Conservation (phyloP, 2,888 invertebrate genomes). For the Desoria tigrina region DNA sequence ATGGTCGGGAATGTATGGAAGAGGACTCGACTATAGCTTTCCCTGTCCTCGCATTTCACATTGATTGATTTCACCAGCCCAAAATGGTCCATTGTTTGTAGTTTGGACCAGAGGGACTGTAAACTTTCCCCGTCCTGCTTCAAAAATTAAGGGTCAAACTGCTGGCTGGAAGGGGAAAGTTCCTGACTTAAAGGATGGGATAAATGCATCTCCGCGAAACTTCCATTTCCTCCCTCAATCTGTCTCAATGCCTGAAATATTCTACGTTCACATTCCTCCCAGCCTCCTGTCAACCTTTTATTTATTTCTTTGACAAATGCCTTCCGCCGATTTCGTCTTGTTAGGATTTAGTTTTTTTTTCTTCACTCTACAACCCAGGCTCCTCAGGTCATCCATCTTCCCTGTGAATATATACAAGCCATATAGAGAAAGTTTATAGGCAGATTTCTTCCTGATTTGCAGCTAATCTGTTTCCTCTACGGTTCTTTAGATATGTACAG, state of each 20-base stretch:
- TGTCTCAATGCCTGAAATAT: slow-evolving; percentile 4
- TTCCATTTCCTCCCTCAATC: background rate
- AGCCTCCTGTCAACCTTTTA: background rate
- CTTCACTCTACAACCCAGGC: no score
- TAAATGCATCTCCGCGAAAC: background rate
- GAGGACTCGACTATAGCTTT: background rate
- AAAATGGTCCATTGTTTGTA: background rate
- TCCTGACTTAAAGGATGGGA: no score
- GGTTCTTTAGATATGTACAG: no score
- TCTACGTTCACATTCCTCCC: background rate
- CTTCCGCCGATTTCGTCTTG: slow-evolving; percentile 1
- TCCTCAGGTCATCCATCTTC: no score
- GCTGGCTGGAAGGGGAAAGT: no score
- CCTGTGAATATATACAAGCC: no score
- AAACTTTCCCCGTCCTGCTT: slow-evolving; percentile 13
- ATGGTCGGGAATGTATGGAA: no score
- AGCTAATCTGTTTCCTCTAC: no score
- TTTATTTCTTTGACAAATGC: slow-evolving; percentile 10
- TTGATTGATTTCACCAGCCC: slow-evolving; percentile 9
- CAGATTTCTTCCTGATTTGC: no score
- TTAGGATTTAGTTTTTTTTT: no score
- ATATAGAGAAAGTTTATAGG: no score
- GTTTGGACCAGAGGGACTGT: slow-evolving; percentile 3
- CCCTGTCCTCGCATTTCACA: slow-evolving; percentile 10
- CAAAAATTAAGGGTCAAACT: slow-evolving; percentile 11